These are phyloP conservation scores for Adelosebastes latens DNA, from an alignment of 2,797 vertebrate genomes.

Conservation along the genomic window DNA sequence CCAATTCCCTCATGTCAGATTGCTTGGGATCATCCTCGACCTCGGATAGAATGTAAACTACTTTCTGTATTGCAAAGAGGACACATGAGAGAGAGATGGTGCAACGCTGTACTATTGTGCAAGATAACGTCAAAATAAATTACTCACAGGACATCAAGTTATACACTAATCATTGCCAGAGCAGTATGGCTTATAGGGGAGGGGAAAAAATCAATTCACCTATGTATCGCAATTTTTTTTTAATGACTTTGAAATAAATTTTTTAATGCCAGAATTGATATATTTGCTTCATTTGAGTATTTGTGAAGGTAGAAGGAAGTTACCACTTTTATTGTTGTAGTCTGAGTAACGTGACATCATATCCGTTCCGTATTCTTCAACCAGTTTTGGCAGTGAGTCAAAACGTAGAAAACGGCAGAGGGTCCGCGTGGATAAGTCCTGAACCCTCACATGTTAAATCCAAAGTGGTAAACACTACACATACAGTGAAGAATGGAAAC, in stretches of 20 bases:
- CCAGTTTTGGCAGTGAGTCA: too few species aligned
- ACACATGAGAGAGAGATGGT: background rate
- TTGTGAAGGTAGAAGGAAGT: too few species aligned
- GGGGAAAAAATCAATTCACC: too few species aligned
- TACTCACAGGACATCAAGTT: constrained; percentile 1
- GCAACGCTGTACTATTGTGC: background rate
- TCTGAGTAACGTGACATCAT: too few species aligned
- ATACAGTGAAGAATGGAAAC: too few species aligned
- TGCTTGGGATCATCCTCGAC: constrained; percentile 20
- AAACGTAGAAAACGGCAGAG: too few species aligned
- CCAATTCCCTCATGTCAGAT: constrained; percentile 18
- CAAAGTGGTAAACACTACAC: too few species aligned
- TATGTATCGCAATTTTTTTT: background rate
- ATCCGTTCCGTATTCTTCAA: too few species aligned
- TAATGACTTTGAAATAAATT: background rate
- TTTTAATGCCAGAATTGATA: background rate
- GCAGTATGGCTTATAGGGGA: background rate
- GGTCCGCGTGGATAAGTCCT: too few species aligned
- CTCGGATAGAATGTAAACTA: constrained; percentile 8
- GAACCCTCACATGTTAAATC: too few species aligned
- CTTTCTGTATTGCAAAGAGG: background rate
- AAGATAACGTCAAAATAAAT: constrained; percentile 26
- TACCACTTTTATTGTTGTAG: too few species aligned
- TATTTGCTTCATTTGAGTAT: background rate
- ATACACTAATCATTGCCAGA: background rate